Conservation (phyloP, 2,888 invertebrate genomes). For the Chymomyza caudatula region DNA sequence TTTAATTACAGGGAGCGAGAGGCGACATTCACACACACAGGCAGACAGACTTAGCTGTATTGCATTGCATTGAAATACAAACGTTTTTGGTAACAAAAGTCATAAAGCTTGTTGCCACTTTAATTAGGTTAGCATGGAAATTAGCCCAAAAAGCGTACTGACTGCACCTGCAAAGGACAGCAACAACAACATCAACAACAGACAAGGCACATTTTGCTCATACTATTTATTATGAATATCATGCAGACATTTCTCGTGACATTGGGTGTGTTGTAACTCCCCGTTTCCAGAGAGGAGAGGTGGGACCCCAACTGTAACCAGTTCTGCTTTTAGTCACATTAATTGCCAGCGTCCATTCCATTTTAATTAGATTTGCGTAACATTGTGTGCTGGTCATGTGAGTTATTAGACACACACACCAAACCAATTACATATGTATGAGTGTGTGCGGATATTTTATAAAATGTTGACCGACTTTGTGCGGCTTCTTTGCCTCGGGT, state of each 20-base stretch:
- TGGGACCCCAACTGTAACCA: background rate
- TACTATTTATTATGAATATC: constrained; percentile 38
- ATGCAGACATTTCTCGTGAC: constrained; percentile 7
- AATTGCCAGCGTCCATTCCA: constrained; percentile 67
- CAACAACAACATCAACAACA: background rate
- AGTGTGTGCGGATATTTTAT: constrained; percentile 44
- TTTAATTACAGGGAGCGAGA: constrained; percentile 51
- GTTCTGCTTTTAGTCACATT: constrained; percentile 46
- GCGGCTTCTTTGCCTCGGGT: background rate
- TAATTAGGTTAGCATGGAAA: constrained; percentile 66
- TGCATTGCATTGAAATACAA: constrained; percentile 55
- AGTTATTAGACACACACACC: constrained; percentile 52
- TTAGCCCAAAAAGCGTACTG: constrained; percentile 37
- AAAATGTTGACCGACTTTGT: constrained; percentile 38
- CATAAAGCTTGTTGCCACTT: constrained; percentile 64
- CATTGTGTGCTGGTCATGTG: constrained; percentile 47
- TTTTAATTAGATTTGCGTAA: constrained; percentile 71
- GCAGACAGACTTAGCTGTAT: constrained; percentile 23
- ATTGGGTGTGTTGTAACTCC: constrained; percentile 3
- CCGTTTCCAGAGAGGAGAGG: background rate
- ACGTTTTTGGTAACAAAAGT: constrained; percentile 54
- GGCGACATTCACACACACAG: constrained; percentile 13
- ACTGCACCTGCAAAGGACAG: background rate
- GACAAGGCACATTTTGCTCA: background rate
- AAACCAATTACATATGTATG: constrained; percentile 24